phyloP scores from a whole-genome alignment of 2,888 invertebrate genomes.

The Cephus sareptanus region DNA sequence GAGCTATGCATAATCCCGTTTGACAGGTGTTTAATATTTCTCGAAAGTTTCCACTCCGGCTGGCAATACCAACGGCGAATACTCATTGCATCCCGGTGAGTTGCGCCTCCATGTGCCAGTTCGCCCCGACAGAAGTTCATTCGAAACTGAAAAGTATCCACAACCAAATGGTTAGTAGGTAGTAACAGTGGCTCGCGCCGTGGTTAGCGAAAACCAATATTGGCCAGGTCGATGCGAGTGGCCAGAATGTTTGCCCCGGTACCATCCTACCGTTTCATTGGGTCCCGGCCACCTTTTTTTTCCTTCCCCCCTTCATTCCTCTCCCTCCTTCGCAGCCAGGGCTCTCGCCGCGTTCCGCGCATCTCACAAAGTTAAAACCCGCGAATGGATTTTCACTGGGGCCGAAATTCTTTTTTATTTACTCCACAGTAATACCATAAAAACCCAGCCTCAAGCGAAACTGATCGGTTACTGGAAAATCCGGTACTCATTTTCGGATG shows the following conservation, averaged over 20 bases:
- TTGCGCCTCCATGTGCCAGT: neutral
- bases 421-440: neutral
- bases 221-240: neutral
- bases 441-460: neutral
- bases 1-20: conserved; percentile 44
- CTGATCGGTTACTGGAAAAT: accelerated
- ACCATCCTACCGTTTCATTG: neutral
- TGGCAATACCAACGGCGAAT: conserved; percentile 21
- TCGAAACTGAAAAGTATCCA: neutral
- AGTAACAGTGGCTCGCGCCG: neutral
- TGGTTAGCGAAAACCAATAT: neutral
- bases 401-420: neutral
- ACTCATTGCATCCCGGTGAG: neutral
- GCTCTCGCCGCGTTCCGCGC: too few species aligned
- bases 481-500: neutral
- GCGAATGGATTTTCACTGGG: neutral
- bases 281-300: neutral
- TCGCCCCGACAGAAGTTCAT: neutral
- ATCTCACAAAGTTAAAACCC: neutral
- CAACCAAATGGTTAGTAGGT: neutral
- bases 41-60: conserved; percentile 42
- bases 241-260: neutral
- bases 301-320: neutral
- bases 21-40: conserved; percentile 60
- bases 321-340: neutral